A percentile compares a stretch with the other conserved stretches of the same genome.
Evolutionary conservation across 1,140 invertebrate genomes (phyloP).

Genomic region (Camponotus vicinus): DNA sequence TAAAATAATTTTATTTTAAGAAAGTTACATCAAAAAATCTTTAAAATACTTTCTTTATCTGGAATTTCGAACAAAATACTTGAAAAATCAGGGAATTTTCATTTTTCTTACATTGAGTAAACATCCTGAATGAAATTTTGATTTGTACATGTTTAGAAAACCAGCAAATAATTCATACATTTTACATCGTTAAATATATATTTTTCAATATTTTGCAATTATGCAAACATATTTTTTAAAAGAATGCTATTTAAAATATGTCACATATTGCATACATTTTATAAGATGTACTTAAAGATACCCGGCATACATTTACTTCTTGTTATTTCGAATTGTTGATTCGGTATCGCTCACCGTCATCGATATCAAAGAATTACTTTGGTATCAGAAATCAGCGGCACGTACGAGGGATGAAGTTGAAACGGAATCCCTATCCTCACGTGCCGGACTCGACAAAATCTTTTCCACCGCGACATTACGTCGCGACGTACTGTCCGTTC

Average conservation of each 20-base stretch:
- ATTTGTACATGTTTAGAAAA: background rate
- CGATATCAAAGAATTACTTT: slow-evolving; percentile 52
- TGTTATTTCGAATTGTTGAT: background rate
- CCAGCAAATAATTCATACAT: background rate
- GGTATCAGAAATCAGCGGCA: slow-evolving; percentile 76
- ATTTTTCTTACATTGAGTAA: too few species aligned
- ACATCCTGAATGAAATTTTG: background rate
- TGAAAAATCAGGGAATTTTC: too few species aligned
- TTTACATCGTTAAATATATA: background rate
- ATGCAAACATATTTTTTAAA: slow-evolving; percentile 30
- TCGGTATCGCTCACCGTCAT: slow-evolving; percentile 48
- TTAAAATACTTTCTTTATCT: too few species aligned
- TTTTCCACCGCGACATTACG: slow-evolving; percentile 39
- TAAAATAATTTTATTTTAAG: too few species aligned
- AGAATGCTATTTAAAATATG: background rate
- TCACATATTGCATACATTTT: background rate
- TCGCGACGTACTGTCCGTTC: slow-evolving; percentile 24
- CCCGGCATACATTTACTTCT: background rate
- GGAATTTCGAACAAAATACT: too few species aligned
- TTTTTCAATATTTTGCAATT: background rate
- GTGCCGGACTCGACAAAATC: slow-evolving; percentile 59
- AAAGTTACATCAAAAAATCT: too few species aligned
- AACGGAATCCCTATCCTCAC: slow-evolving; percentile 40
- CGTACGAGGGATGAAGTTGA: slow-evolving; percentile 82
- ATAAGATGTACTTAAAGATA: background rate